These are phyloP conservation scores for Sebastes miniatus DNA, from an alignment of 2,797 vertebrate species.

Conservation along the genomic window DNA sequence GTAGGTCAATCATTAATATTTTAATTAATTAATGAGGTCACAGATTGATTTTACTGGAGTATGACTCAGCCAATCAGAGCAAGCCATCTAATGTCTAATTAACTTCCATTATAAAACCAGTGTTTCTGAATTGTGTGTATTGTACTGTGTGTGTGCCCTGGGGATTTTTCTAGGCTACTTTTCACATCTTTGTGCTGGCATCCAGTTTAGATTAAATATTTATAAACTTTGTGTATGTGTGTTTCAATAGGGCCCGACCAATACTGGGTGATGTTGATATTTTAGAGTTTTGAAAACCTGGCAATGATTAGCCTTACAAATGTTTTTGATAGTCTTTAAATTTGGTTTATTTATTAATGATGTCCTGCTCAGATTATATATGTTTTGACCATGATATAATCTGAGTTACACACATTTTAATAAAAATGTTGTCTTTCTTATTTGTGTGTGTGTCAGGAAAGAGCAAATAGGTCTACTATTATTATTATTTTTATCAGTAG, in stretches of 20 bases:
- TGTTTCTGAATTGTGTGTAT: neutral
- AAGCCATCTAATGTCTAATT: neutral
- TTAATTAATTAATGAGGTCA: constrained; percentile 18
- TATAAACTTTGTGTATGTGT: neutral
- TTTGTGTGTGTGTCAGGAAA: neutral
- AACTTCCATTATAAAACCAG: neutral
- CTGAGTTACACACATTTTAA: too few species aligned
- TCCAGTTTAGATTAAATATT: neutral
- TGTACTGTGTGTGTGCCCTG: neutral
- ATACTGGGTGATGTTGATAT: neutral
- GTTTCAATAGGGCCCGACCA: neutral
- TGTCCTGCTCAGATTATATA: neutral
- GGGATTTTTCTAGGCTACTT: neutral
- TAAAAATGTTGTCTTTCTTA: neutral
- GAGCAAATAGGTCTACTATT: neutral
- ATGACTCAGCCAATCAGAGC: constrained; percentile 20
- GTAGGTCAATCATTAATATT: neutral
- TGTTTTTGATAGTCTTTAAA: neutral
- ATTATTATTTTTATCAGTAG: neutral
- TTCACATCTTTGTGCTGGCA: neutral
- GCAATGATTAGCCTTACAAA: neutral
- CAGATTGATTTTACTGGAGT: neutral
- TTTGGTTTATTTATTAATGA: neutral
- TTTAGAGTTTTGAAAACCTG: neutral
- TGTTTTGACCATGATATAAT: neutral